Conservation (phyloP, 2,888 invertebrate species). For the Acanthacorydalis orientalis region DNA sequence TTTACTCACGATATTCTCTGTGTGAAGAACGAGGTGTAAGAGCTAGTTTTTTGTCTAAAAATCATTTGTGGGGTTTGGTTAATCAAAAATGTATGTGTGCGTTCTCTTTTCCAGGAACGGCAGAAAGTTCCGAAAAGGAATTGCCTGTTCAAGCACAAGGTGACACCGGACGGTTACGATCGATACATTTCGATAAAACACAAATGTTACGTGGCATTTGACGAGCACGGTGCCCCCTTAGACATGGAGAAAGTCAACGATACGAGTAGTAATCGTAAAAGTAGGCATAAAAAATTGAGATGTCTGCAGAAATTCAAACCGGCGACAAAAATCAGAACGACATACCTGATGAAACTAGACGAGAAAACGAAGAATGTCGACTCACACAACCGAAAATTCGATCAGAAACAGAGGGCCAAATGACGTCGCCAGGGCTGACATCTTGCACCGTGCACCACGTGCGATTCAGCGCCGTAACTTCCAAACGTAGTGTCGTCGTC, state of each 20-base stretch:
- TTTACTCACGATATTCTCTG: no score
- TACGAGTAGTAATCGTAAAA: not conserved
- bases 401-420: not conserved
- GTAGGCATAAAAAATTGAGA: not conserved
- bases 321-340: no score
- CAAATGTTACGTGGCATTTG: constrained; percentile 1
- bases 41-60: no score
- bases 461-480: no score
- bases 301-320: not conserved
- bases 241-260: not conserved
- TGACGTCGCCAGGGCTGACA: not conserved
- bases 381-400: constrained; percentile 1
- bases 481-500: no score
- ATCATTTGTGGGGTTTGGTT: no score
- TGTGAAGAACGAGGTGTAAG: no score
- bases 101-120: no score
- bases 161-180: constrained; percentile 1
- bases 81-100: no score
- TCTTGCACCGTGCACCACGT: no score
- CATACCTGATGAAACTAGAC: not conserved
- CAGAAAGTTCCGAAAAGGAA: not conserved
- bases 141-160: constrained; percentile 3
- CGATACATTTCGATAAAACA: not conserved
- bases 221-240: constrained; percentile 1
- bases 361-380: constrained; percentile 2